Percentiles rank a stretch among this genome's conserved stretches.
These are phyloP conservation scores for Drosophila prostipennis DNA, from an alignment of 2,888 invertebrate genomes.

Conservation along the genomic window DNA sequence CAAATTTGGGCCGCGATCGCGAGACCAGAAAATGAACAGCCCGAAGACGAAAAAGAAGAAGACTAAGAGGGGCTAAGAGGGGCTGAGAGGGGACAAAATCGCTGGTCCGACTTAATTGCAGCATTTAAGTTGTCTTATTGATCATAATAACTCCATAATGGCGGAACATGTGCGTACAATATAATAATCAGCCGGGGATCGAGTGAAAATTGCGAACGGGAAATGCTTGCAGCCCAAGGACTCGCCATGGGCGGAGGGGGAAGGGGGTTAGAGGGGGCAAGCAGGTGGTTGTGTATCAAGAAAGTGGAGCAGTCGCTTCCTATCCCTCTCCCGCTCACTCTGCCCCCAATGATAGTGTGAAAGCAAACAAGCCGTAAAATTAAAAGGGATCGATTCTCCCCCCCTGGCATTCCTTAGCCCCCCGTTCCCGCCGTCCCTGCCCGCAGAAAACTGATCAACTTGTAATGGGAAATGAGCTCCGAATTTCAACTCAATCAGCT, in stretches of 20 bases:
- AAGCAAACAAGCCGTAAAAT: slow-evolving; percentile 80
- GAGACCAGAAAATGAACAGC: slow-evolving; percentile 34
- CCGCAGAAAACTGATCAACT: slow-evolving; percentile 65
- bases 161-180: slow-evolving; percentile 84
- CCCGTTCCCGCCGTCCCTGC: not conserved
- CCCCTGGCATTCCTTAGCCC: slow-evolving; percentile 15
- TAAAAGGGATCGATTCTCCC: slow-evolving; percentile 55
- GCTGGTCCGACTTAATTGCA: slow-evolving; percentile 83
- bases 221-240: slow-evolving; percentile 50
- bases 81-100: slow-evolving; percentile 29
- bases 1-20: slow-evolving; percentile 70
- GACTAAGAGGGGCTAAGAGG: not conserved
- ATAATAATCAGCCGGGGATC: slow-evolving; percentile 74
- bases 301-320: slow-evolving; percentile 64
- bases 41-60: slow-evolving; percentile 19
- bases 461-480: slow-evolving; percentile 74
- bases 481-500: slow-evolving; percentile 77
- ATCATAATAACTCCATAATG: slow-evolving; percentile 85
- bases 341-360: slow-evolving; percentile 73
- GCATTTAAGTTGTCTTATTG: slow-evolving; percentile 84
- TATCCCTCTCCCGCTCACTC: slow-evolving; percentile 28
- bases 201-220: slow-evolving; percentile 78
- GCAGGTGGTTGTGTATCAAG: slow-evolving; percentile 29
- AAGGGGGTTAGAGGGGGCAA: not conserved
- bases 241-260: slow-evolving; percentile 6